Evolutionary conservation across 2,113 vertebrate species (phyloP), one percentile per base, ranked within the genome.

Genomic region (Leucosticte australis): DNA sequence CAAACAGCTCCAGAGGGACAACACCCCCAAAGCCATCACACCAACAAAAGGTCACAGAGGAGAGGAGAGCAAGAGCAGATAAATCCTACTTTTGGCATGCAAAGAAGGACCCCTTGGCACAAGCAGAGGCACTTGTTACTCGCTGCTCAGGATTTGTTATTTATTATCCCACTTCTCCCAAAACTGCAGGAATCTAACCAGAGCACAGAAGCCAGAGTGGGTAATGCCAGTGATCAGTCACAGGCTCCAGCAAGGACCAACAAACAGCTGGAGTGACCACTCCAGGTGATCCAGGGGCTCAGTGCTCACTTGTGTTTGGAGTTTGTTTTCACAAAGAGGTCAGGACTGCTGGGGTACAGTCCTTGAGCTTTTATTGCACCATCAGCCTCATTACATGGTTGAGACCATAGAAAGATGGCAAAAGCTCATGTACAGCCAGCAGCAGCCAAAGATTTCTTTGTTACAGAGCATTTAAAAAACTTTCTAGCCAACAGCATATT

Each of bases 181-280:
- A 27, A 81, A 86, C 28, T 67, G 83, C 86, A 81, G 89, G 87
- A 59, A 64, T 90, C 52, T 94, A 56, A 93, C 81, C 89, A 81
- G 74, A 65, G 83, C 1, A 0, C 59, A 67, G 84, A 68, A 84
- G 75, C 65, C 57, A 37, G 65, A 39, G 78, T 2, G 6, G 60
- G 31, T 89, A 52, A 78, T 26, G 71, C 39, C 0, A 0, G 64
- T 31, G 91, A 95, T 94, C 92, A 65, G 85, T 92, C 85, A 90
- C 70, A 73, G 3, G 0, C 76, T 42, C 52, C 64, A 23, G 26
- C 3, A 23, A 83, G 73, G 90, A 93, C 56, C 75, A 92, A 33
- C 21, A 89, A 96, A 35, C 31, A 84, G 64, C 73, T 46, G 26
- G 47, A 90, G 52, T 56, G 86, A 84, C 76, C 68, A 44, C 60